Base-by-base conservation (phyloP, 64 coral and sea anemone species). In the Astreopora myriophthalma region DNA sequence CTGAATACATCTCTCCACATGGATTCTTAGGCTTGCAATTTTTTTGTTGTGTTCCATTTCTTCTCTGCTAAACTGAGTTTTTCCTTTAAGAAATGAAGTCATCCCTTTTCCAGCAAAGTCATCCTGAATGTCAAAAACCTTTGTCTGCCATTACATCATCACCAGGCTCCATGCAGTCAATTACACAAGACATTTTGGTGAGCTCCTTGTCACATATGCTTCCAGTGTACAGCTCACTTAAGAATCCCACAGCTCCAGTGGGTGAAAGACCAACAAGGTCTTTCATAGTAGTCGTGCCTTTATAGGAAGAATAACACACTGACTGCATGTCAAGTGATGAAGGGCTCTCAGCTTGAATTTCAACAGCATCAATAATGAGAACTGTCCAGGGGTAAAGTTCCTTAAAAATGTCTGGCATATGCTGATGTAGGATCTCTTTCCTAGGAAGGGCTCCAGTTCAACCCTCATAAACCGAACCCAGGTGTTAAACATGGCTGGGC, bases 271-370 rank as follows among this genome's bases (percentile, higher is more conserved):
- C 84, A 34, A 87, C 33, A 38, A 93, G 75, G 24, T 58, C 72
- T 51, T 93, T 93, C 85, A 87, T 88, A 17, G 91, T 93, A 22
- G 71, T 93, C 33, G 71, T 79, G 27, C 91, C 32, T 64, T 93
- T 93, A 34, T 93, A 87, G 1, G 73, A 93, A 8, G 80, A 92
- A 31, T 93, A 93, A 51, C 90, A 92, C 8, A 55, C 39, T 44
- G 39, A 44, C 39, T 44, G 39, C 39, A 44, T 44, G 39, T 44
- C 39, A 44, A 44, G 39, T 44, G 39, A 44, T 44, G 39, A 44
- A 44, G 39, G 39, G 39, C 1, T 44, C 39, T 44, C 39, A 7
- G 73, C 84, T 60, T 70, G 65, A 30, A 92, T 58, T 24, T 92
- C 79, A 8, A 80, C 84, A 30, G 64, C 83, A 92, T 92, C 89